Conservation (phyloP, 2,888 invertebrate genomes). For the Linnaemya vulpina region DNA sequence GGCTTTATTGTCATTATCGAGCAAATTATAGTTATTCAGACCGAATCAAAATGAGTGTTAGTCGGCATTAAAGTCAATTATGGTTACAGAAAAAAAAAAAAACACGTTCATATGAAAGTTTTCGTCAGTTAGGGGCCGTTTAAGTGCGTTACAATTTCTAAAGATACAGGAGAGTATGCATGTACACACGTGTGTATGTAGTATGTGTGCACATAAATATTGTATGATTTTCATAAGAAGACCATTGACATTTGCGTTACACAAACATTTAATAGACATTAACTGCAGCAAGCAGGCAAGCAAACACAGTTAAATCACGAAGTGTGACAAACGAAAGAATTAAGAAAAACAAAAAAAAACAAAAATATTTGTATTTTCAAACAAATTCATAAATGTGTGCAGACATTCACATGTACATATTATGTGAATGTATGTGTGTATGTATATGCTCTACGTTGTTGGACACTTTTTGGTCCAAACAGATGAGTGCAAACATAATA, state of each 20-base stretch:
- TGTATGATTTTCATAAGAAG: not conserved
- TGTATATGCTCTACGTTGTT: not conserved
- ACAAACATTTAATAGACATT: slow-evolving; percentile 27
- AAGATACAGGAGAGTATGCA: not conserved
- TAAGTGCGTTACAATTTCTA: slow-evolving; percentile 2
- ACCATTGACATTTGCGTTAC: slow-evolving; percentile 26
- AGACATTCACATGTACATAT: not conserved
- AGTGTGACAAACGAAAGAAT: slow-evolving; percentile 54
- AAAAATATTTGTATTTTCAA: too few relatives aligned
- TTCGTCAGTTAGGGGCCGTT: not conserved
- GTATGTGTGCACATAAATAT: not conserved
- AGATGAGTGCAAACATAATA: too few relatives aligned
- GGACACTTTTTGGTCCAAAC: too few relatives aligned
- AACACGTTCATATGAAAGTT: not conserved
- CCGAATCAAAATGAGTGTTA: slow-evolving; percentile 75
- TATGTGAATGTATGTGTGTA: not conserved
- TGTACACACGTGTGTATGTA: too few relatives aligned
- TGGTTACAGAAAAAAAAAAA: not conserved
- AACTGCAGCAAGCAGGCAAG: not conserved
- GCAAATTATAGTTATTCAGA: slow-evolving; percentile 78
- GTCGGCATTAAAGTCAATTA: slow-evolving; percentile 64
- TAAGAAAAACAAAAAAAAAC: too few relatives aligned
- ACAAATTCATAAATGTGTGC: not conserved
- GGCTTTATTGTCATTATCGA: slow-evolving; percentile 76
- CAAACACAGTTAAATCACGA: slow-evolving; percentile 54